phyloP scores from a whole-genome alignment of 2,888 invertebrate species.

The Cephus sareptanus region DNA sequence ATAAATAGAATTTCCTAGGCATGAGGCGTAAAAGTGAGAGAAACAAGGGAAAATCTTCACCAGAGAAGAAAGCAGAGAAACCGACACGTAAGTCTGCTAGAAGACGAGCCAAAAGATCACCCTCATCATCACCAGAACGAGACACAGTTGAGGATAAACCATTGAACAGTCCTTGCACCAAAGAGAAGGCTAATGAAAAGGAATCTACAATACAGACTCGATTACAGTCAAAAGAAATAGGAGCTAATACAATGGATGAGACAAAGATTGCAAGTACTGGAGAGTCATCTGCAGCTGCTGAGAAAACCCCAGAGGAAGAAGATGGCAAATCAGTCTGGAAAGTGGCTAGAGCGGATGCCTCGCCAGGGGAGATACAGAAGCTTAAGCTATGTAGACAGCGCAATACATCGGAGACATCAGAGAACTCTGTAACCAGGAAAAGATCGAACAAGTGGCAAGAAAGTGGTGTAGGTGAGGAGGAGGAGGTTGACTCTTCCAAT shows the following conservation, averaged over 20 bases:
- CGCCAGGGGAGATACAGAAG: conserved; percentile 73
- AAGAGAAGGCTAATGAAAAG: conserved; percentile 38
- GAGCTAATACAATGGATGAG: not conserved
- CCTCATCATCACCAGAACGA: conserved; percentile 69
- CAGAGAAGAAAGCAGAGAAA: conserved; percentile 73
- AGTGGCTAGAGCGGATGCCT: conserved; percentile 66
- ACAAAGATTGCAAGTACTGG: not conserved
- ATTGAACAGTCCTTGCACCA: conserved; percentile 58
- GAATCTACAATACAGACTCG: conserved; percentile 27
- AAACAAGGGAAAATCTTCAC: conserved; percentile 75
- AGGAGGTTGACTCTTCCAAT: conserved; percentile 63
- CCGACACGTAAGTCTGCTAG: conserved; percentile 69
- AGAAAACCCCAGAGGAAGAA: conserved; percentile 39
- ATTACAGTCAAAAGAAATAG: not conserved
- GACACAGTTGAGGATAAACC: conserved; percentile 67
- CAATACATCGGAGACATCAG: conserved; percentile 59
- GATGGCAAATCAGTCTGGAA: conserved; percentile 65
- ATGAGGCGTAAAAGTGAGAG: conserved; percentile 83
- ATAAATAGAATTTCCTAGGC: conserved; percentile 31
- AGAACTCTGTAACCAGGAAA: conserved; percentile 55
- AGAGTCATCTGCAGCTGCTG: conserved; percentile 6
- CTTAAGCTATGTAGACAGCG: conserved; percentile 74
- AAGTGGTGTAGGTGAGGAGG: conserved; percentile 56
- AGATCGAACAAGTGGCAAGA: conserved; percentile 59
- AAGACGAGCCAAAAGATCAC: conserved; percentile 70